phyloP scores from a whole-genome alignment of 1,140 invertebrate species.

The Pectinophora gossypiella region DNA sequence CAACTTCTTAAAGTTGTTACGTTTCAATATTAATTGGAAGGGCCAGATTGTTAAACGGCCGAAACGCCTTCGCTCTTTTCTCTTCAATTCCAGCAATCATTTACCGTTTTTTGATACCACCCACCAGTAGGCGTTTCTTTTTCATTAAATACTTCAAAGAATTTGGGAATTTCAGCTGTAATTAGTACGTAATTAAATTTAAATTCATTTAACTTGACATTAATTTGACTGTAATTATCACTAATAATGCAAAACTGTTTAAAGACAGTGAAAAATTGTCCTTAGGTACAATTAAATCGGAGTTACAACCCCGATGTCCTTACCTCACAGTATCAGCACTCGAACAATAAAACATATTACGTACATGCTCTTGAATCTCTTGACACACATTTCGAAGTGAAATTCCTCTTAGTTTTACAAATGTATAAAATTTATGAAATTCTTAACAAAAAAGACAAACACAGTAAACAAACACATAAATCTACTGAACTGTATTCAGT shows the following conservation, averaged over 20 bases:
- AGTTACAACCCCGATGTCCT: conserved; percentile 39
- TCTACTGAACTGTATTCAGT: no score
- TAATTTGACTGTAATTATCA: conserved; percentile 29
- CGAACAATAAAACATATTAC: conserved; percentile 57
- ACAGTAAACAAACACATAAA: background rate
- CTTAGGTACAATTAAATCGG: conserved; percentile 27
- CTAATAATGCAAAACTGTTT: conserved; percentile 31
- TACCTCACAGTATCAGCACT: conserved; percentile 28
- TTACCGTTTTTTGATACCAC: no score
- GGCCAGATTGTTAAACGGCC: no score
- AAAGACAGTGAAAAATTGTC: background rate
- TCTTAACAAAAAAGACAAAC: background rate
- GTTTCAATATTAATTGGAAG: no score
- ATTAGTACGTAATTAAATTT: background rate
- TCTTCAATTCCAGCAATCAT: no score
- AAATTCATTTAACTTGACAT: conserved; percentile 15
- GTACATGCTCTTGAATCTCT: conserved; percentile 46
- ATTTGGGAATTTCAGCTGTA: no score
- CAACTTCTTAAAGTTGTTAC: no score
- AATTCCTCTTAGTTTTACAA: conserved; percentile 11
- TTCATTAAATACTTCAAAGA: no score
- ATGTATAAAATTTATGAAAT: no score
- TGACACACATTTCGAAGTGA: conserved; percentile 46
- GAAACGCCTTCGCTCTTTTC: no score
- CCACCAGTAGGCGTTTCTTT: no score